Evolutionary conservation across 2,888 invertebrate species (phyloP).

Genomic region (Willowsia nigromaculata): DNA sequence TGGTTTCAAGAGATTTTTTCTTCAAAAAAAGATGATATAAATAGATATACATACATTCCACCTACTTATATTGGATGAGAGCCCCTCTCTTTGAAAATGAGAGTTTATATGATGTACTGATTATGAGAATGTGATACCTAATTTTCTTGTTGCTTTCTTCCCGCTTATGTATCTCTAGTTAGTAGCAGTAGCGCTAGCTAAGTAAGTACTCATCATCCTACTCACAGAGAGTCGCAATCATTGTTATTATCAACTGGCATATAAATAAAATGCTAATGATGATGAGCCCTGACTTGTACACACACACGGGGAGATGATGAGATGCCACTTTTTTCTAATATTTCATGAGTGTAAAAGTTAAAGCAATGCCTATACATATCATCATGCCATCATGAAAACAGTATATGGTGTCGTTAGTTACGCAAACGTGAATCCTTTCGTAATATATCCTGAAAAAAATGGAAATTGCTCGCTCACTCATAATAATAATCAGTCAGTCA

Average conservation of each 20-base stretch:
- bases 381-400: no score
- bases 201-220: background rate
- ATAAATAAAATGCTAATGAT: background rate
- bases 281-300: background rate
- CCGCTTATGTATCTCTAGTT: background rate
- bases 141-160: conserved; percentile 44
- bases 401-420: no score
- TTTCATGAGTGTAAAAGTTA: no score
- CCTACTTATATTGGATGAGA: background rate
- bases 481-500: conserved; percentile 40
- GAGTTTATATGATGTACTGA: background rate
- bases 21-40: background rate
- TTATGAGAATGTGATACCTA: background rate
- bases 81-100: background rate
- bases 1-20: conserved; percentile 19
- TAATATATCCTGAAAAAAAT: background rate
- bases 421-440: no score
- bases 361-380: no score
- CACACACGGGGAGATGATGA: background rate
- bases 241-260: background rate
- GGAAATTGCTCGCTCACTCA: conserved; percentile 6
- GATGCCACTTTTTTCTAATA: no score
- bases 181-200: background rate
- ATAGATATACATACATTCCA: background rate
- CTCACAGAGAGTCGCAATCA: background rate